Percentiles rank a stretch among this genome's conserved stretches.
Conservation (phyloP, 1,140 invertebrate species). For the Drosophila watanabei region DNA sequence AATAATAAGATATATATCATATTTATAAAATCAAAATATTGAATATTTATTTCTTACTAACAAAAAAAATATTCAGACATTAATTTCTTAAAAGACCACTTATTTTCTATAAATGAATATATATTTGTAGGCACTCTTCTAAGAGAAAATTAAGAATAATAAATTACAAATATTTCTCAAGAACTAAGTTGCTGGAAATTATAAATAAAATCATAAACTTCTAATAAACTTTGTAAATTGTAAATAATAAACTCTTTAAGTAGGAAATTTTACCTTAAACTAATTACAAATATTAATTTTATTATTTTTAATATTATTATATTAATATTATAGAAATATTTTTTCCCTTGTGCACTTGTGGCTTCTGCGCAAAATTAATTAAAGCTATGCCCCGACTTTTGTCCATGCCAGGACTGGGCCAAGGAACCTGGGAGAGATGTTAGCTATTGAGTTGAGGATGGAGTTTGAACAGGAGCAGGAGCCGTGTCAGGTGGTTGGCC, state of each 20-base stretch:
- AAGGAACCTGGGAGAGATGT: background rate
- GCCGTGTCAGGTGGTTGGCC: constrained; percentile 27
- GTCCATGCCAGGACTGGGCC: background rate
- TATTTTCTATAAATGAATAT: background rate
- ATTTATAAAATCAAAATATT: no score
- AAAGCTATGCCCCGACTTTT: constrained; percentile 40
- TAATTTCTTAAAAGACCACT: background rate
- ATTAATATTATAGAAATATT: no score
- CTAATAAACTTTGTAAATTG: background rate
- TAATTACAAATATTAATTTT: background rate
- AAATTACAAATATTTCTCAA: no score
- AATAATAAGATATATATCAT: no score
- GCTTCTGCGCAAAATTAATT: constrained; percentile 59
- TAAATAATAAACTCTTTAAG: background rate
- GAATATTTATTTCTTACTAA: no score
- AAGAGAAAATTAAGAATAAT: no score
- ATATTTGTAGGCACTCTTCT: no score
- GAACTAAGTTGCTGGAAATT: no score
- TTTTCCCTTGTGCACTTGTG: background rate
- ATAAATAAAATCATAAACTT: background rate
- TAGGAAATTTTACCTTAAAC: no score
- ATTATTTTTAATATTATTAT: no score
- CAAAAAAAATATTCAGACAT: no score
- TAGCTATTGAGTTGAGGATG: background rate
- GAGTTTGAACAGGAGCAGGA: background rate